Evolutionary conservation across 2,888 invertebrate genomes (phyloP).

Genomic region (Ethmia dodecea): DNA sequence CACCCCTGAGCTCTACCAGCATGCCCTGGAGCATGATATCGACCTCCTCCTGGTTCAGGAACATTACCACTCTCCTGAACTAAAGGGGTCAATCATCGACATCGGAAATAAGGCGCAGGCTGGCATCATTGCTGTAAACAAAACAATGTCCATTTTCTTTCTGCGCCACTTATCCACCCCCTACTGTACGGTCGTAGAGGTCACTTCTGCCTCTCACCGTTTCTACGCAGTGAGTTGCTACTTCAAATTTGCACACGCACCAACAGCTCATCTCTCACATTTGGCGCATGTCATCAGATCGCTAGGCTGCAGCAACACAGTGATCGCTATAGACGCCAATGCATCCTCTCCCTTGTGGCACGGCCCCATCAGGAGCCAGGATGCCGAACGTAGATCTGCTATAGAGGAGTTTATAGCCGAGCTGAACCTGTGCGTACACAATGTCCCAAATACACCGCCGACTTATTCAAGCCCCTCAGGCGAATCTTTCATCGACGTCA

Average conservation of each 20-base stretch:
- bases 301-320: neutral
- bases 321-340: constrained; percentile 12
- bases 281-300: neutral
- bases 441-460: neutral
- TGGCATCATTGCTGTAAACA: constrained; percentile 8
- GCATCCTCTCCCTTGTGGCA: constrained; percentile 17
- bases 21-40: constrained; percentile 3
- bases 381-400: neutral
- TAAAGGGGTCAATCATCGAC: constrained; percentile 1
- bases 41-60: constrained; percentile 15
- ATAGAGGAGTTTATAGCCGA: neutral
- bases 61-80: neutral
- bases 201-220: neutral
- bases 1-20: constrained; percentile 5
- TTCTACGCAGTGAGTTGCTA: constrained; percentile 12
- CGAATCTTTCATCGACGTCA: neutral
- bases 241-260: constrained; percentile 13
- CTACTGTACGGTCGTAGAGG: constrained; percentile 8
- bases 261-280: constrained; percentile 5
- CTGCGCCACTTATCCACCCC: constrained; percentile 1
- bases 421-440: neutral
- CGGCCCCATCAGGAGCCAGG: constrained; percentile 3
- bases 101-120: neutral
- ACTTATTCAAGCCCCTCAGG: neutral
- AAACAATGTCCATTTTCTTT: neutral